Conservation (phyloP, 2,888 invertebrate species). For the Drosophila mimica region DNA sequence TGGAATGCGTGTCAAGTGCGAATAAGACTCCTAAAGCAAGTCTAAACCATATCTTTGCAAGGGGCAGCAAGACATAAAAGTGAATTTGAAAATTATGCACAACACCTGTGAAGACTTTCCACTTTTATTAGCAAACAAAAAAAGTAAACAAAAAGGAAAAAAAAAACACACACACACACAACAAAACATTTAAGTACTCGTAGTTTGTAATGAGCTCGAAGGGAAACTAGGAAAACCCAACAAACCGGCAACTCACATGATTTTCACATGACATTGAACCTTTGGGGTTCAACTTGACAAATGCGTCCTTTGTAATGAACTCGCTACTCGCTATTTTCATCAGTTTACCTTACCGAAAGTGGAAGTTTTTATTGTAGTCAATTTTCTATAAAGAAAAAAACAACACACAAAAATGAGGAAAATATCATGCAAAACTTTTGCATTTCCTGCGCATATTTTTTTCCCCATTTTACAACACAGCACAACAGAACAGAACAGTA, state of each 20-base stretch:
- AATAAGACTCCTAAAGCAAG: slow-evolving; percentile 33
- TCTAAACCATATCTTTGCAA: slow-evolving; percentile 39
- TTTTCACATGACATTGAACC: slow-evolving; percentile 68
- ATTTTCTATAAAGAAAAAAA: slow-evolving; percentile 33
- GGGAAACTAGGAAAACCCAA: slow-evolving; percentile 1
- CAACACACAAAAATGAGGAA: slow-evolving; percentile 37
- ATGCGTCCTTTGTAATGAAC: slow-evolving; percentile 37
- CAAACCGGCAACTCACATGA: slow-evolving; percentile 11
- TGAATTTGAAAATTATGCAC: slow-evolving; percentile 70
- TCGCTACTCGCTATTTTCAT: not conserved
- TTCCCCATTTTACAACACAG: slow-evolving; percentile 74
- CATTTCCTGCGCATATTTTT: slow-evolving; percentile 76
- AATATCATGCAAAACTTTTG: slow-evolving; percentile 71
- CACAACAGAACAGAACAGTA: slow-evolving; percentile 73
- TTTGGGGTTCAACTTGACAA: slow-evolving; percentile 52
- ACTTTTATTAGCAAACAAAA: slow-evolving; percentile 35
- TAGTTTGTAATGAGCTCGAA: slow-evolving; percentile 13
- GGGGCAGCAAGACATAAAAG: slow-evolving; percentile 60
- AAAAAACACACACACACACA: not conserved
- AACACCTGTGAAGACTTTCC: slow-evolving; percentile 46
- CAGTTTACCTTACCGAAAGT: slow-evolving; percentile 9
- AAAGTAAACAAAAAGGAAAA: not conserved
- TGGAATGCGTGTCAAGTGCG: slow-evolving; percentile 52
- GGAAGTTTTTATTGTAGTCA: slow-evolving; percentile 37
- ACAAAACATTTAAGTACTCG: not conserved